Conservation (phyloP, 2,797 vertebrate species). For the Clamator glandarius region DNA sequence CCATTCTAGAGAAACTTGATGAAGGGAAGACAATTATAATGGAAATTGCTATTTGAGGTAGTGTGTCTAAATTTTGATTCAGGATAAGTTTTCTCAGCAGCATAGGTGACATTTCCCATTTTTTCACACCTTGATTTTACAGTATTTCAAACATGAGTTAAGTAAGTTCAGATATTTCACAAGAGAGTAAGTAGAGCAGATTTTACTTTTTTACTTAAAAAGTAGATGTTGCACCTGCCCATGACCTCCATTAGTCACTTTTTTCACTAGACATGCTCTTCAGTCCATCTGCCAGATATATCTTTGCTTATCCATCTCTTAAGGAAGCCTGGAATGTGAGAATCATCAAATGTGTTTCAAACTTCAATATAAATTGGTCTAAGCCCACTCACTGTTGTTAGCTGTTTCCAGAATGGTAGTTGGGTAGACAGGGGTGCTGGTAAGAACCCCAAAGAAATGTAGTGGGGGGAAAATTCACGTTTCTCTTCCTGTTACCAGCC, state of each 20-base stretch:
- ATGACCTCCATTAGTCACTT: not conserved
- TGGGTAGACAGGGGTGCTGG: not conserved
- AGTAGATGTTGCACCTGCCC: not conserved
- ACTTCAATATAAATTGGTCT: not conserved
- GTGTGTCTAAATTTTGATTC: not conserved
- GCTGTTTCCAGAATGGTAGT: not conserved
- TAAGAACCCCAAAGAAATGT: not conserved
- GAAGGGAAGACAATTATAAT: not conserved
- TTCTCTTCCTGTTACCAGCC: not conserved
- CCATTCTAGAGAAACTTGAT: not conserved
- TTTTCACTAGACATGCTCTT: not conserved
- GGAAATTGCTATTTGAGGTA: not conserved
- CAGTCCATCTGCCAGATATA: not conserved
- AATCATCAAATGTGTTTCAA: not conserved
- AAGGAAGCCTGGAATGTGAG: not conserved
- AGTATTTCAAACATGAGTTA: slow-evolving; percentile 9
- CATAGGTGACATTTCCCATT: not conserved
- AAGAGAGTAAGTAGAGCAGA: slow-evolving; percentile 18
- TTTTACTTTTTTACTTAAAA: not conserved
- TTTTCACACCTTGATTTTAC: slow-evolving; percentile 19
- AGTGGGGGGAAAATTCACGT: accelerated
- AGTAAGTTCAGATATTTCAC: slow-evolving; percentile 11
- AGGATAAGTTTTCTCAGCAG: slow-evolving; percentile 12
- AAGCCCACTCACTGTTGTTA: not conserved
- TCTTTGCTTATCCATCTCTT: not conserved